Conservation (phyloP, 2,888 invertebrate genomes). For the Agrotis clavis region DNA sequence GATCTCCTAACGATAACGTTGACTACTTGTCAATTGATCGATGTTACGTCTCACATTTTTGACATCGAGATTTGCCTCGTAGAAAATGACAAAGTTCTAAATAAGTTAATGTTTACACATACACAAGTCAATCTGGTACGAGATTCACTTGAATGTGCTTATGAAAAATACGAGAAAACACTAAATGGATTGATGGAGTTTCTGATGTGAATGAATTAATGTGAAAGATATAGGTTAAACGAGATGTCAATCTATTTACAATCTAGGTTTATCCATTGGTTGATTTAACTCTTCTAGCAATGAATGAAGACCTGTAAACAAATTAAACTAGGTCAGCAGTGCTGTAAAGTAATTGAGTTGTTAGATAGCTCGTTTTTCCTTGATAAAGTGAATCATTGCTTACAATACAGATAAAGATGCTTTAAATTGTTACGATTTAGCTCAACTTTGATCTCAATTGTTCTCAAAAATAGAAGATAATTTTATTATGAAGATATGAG, state of each 20-base stretch:
- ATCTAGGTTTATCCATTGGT: conserved; percentile 19
- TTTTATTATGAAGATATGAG: background rate
- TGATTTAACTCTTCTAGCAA: conserved; percentile 17
- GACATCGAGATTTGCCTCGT: background rate
- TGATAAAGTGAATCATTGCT: conserved; percentile 19
- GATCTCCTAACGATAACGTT: background rate
- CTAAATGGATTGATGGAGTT: background rate
- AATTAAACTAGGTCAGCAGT: conserved; percentile 42
- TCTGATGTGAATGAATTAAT: conserved; percentile 6
- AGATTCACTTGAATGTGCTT: conserved; percentile 11
- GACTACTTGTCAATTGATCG: background rate
- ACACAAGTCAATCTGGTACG: background rate
- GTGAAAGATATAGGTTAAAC: conserved; percentile 22
- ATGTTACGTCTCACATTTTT: background rate
- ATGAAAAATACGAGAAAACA: background rate
- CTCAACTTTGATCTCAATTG: background rate
- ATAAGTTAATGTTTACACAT: background rate
- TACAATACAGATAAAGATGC: conserved; percentile 9
- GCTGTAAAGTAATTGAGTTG: conserved; percentile 31
- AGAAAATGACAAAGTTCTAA: background rate
- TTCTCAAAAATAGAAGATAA: background rate
- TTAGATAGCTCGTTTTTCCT: conserved; percentile 36
- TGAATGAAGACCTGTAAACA: conserved; percentile 27
- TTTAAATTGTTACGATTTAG: conserved; percentile 8
- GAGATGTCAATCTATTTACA: conserved; percentile 14